Conservation (phyloP, 2,797 vertebrate genomes). For the Stomatorhinus walkeri region DNA sequence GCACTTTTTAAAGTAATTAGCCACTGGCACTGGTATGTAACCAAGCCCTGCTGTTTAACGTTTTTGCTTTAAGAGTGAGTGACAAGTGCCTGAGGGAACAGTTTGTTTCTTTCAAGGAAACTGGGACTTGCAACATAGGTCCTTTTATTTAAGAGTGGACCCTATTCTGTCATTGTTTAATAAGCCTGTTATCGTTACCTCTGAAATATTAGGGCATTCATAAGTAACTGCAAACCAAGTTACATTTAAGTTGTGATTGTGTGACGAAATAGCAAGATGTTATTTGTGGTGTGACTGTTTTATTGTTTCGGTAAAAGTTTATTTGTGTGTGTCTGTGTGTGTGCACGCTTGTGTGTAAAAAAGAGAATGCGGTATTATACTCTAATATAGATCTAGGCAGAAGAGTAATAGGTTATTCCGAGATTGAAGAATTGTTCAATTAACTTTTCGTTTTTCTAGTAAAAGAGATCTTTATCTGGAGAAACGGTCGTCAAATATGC, state of each 20-base stretch:
- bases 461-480: conserved; percentile 12
- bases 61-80: not conserved
- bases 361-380: not conserved
- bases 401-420: not conserved
- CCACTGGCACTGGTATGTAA: not conserved
- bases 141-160: not conserved
- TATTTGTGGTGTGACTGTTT: not conserved
- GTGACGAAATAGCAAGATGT: not conserved
- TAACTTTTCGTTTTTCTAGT: conserved; percentile 6
- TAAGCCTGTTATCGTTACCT: not conserved
- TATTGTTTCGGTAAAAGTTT: not conserved
- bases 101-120: not conserved
- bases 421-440: not conserved
- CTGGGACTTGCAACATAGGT: not conserved
- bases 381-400: conserved; percentile 24
- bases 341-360: not conserved
- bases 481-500: conserved; percentile 14
- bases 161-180: not conserved
- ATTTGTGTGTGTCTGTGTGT: not conserved
- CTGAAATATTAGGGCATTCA: not conserved
- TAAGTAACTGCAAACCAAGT: not conserved
- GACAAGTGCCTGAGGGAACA: not conserved
- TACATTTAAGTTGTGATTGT: not conserved
- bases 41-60: not conserved
- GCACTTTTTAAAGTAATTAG: not conserved